phyloP scores from a whole-genome alignment of 2,888 invertebrate genomes.

The Trichopria drosophilae region DNA sequence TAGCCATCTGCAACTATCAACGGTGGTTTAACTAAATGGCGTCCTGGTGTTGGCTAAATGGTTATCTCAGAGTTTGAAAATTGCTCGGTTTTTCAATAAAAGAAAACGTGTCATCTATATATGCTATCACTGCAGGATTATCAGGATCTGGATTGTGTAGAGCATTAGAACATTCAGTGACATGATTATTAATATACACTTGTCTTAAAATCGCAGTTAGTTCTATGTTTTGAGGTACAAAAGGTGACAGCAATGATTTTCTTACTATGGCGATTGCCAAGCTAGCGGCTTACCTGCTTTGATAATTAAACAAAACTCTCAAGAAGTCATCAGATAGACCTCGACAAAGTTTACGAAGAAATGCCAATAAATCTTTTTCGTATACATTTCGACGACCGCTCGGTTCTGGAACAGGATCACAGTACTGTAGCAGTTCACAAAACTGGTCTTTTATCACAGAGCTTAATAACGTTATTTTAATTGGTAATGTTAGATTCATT shows the following conservation, averaged over 20 bases:
- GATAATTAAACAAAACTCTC: no score
- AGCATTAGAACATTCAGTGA: slow-evolving; percentile 2
- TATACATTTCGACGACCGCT: no score
- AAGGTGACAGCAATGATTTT: slow-evolving; percentile 9
- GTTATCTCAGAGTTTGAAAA: slow-evolving; percentile 9
- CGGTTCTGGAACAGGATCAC: no score
- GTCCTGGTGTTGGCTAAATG: slow-evolving; percentile 8
- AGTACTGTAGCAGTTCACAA: no score
- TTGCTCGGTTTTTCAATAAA: slow-evolving; percentile 8
- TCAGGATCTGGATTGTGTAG: slow-evolving; percentile 12
- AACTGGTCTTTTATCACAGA: no score
- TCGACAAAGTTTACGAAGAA: no score
- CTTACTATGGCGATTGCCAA: background rate
- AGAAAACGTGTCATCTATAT: slow-evolving; percentile 4
- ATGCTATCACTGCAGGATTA: slow-evolving; percentile 1
- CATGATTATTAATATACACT: background rate
- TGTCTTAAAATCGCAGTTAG: slow-evolving; percentile 12
- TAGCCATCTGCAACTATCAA: slow-evolving; percentile 10
- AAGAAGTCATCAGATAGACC: no score
- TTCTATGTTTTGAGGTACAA: slow-evolving; percentile 18
- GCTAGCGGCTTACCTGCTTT: no score
- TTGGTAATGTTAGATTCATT: no score
- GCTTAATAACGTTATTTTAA: no score
- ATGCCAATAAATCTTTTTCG: no score
- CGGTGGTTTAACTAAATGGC: slow-evolving; percentile 13